Evolutionary conservation across 2,113 vertebrate species (phyloP).

Genomic region (Melanostigma gelatinosum): DNA sequence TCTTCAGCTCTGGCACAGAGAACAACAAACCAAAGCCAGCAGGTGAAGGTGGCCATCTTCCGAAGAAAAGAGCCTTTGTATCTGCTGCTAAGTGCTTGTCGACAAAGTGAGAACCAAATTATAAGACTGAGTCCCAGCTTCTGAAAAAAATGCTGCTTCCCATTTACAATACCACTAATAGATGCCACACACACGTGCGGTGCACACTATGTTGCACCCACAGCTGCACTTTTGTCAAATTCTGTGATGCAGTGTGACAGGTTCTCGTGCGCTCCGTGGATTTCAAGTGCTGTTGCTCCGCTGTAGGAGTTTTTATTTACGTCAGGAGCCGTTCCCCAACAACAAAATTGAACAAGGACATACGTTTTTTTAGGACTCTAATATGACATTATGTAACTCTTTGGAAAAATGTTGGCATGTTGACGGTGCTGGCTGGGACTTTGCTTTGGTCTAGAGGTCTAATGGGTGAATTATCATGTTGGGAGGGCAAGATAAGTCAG

Average conservation of each 20-base stretch:
- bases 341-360: background rate
- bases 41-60: slow-evolving; percentile 54
- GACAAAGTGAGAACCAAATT: slow-evolving; percentile 26
- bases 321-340: background rate
- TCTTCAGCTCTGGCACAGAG: background rate
- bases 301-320: background rate
- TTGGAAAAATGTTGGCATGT: background rate
- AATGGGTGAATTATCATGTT: slow-evolving; percentile 18
- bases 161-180: slow-evolving; percentile 12
- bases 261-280: slow-evolving; percentile 1
- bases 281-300: slow-evolving; percentile 8
- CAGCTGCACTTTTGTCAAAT: slow-evolving; percentile 42
- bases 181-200: background rate
- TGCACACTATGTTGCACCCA: slow-evolving; percentile 44
- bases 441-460: background rate
- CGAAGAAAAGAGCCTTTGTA: slow-evolving; percentile 9
- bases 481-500: slow-evolving; percentile 7
- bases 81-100: slow-evolving; percentile 65
- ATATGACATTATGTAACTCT: background rate
- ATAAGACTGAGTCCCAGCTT: slow-evolving; percentile 17
- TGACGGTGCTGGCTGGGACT: background rate
- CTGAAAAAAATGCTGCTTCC: slow-evolving; percentile 30
- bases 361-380: background rate
- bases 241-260: slow-evolving; percentile 45
- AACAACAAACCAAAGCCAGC: slow-evolving; percentile 29